Evolutionary conservation across 2,113 vertebrate genomes (phyloP), one percentile per base, ranked within the genome.

Genomic region (Alosa alosa): DNA sequence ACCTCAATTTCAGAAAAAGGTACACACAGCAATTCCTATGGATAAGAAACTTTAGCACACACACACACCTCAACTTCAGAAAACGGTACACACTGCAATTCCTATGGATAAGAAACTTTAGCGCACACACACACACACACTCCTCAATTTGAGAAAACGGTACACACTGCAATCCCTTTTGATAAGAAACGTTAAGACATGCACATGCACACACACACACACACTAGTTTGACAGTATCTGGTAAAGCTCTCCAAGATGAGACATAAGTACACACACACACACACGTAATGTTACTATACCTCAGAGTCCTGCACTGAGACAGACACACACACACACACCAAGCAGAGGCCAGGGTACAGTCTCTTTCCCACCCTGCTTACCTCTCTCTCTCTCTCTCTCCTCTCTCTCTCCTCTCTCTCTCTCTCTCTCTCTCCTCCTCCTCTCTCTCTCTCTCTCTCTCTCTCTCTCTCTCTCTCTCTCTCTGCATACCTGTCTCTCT

Each of bases 61-160:
- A 60, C 18, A 22, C 55, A 52, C 50, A 52, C 83, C 75, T 89
- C 89, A 85, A 90, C 88, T 88, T 88, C 31, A 83, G 86, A 81
- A 91, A 91, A 85, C 82, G 50, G 68, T 90, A 92, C 93, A 84
- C 87, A 86, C 87, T 86, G 85, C 55, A 60, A 20, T 60, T 18
- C 55, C 41, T 41, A 41, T 41, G 1, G 41, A 41, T 41, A 41
- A 41, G 41, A 60, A 60, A 60, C 55, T 6, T 22, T 20, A 4
- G 13, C 8, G 18, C 55, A 60, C 18, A 60, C 18, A 22, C 55
- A 52, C 50, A 52, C 50, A 52, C 50, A 52, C 55, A 60, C 55
- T n/a, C 83, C 75, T 89, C 89, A 85, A 90, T 88, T 88, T 88
- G 31, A 83, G 86, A 81, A 91, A 91, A 85, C 82, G 50, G 68